phyloP scores from a whole-genome alignment of 2,113 vertebrate species.

The Myrmecobius fasciatus region DNA sequence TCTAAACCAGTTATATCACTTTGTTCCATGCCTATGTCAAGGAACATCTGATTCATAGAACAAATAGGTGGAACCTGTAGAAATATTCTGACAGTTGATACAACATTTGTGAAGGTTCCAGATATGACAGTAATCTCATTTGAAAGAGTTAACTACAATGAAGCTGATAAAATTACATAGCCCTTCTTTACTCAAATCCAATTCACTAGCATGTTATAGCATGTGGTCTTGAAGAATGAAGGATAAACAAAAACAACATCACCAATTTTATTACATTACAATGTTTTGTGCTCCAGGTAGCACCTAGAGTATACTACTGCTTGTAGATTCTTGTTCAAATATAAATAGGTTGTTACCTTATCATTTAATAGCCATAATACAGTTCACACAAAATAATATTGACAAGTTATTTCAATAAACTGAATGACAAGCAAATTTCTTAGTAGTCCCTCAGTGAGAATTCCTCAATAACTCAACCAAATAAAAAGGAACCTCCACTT shows the following conservation, averaged over 20 bases:
- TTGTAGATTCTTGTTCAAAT: background rate
- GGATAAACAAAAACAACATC: too few relatives aligned
- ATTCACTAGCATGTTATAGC: too few relatives aligned
- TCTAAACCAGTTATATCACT: background rate
- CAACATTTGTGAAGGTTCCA: background rate
- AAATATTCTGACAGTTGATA: background rate
- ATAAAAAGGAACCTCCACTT: conserved; percentile 40
- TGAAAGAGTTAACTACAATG: background rate
- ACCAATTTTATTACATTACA: background rate
- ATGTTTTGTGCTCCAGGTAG: background rate
- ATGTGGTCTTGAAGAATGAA: too few relatives aligned
- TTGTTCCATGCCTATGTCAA: background rate
- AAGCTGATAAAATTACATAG: too few relatives aligned
- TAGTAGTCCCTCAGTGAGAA: background rate
- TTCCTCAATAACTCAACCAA: background rate
- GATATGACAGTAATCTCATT: background rate
- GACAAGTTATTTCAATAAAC: background rate
- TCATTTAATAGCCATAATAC: background rate
- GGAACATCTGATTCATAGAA: background rate
- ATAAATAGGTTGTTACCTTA: background rate
- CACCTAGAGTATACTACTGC: background rate
- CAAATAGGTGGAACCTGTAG: background rate
- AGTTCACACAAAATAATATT: background rate
- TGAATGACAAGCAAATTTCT: background rate
- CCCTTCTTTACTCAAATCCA: too few relatives aligned